These are phyloP conservation scores for Daubentonia madagascariensis DNA, from an alignment of 2,113 vertebrate species.

Conservation along the genomic window DNA sequence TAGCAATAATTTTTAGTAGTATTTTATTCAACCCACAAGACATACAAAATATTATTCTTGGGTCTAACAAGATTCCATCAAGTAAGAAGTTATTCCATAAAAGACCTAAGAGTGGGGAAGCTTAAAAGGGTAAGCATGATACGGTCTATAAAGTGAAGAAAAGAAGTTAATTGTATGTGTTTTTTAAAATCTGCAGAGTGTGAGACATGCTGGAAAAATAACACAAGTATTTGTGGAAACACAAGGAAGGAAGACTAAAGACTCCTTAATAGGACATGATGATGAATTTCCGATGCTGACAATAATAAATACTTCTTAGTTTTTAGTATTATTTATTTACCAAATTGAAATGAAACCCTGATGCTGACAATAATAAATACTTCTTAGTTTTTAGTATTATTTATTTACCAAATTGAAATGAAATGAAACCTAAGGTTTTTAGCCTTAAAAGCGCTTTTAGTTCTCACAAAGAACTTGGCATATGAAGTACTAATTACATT, in stretches of 20 bases:
- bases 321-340: not conserved
- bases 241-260: not conserved
- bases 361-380: not conserved
- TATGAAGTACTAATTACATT: not conserved
- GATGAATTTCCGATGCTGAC: not conserved
- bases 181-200: not conserved
- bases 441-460: not conserved
- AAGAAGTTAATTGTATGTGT: conserved; percentile 21
- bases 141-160: not conserved
- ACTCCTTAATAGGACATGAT: not conserved
- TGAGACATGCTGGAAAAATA: conserved; percentile 34
- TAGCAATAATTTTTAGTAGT: not conserved
- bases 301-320: not conserved
- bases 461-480: not conserved
- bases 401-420: not conserved
- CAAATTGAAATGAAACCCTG: not conserved
- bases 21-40: conserved; percentile 10
- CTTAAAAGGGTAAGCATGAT: not conserved
- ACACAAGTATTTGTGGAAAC: not conserved
- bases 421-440: not conserved
- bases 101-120: conserved; percentile 45
- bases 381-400: not conserved
- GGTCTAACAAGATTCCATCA: not conserved
- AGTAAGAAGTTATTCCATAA: conserved; percentile 27
- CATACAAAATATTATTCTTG: not conserved